phyloP scores from a whole-genome alignment of 2,888 invertebrate species.

The Nomada fabriciana region DNA sequence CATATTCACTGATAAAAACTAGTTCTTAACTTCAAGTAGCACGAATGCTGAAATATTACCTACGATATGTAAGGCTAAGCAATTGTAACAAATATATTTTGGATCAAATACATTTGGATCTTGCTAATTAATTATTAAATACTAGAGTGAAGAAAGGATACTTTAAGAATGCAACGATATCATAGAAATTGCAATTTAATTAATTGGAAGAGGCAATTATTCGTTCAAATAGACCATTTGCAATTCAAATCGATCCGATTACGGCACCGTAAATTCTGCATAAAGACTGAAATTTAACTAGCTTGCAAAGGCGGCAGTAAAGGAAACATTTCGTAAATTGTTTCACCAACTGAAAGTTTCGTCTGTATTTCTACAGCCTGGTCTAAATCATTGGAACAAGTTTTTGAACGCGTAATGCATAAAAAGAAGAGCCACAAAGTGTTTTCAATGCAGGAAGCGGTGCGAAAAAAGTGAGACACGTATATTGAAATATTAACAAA shows the following conservation, averaged over 20 bases:
- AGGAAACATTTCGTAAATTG: neutral
- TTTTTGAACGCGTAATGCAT: conserved; percentile 2
- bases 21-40: no score
- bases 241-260: neutral
- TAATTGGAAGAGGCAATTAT: neutral
- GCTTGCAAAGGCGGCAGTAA: neutral
- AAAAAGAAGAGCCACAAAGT: conserved; percentile 12
- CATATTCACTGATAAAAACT: no score
- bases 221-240: neutral
- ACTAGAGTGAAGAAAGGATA: neutral
- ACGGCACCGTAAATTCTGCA: neutral
- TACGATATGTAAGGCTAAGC: no score
- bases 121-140: neutral
- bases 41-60: no score
- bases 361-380: neutral
- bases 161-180: neutral
- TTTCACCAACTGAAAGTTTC: neutral
- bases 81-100: neutral
- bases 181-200: neutral
- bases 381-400: conserved; percentile 11
- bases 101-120: neutral
- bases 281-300: neutral
- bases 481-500: conserved; percentile 38
- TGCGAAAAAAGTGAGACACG: conserved; percentile 24
- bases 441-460: conserved; percentile 30